Base-by-base conservation (phyloP, 2,888 invertebrate species). In the Apeira syringaria region DNA sequence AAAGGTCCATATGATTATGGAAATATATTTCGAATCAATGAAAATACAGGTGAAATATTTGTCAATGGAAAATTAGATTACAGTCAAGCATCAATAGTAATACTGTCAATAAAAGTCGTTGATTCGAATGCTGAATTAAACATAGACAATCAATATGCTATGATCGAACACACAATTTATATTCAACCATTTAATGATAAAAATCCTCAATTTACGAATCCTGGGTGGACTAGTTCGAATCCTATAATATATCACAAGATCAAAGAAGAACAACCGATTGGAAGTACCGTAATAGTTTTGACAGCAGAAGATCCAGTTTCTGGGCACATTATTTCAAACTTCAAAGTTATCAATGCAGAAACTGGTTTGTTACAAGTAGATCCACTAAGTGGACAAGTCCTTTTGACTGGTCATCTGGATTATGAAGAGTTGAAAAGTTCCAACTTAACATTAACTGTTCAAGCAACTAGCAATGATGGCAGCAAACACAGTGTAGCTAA, bases 111-210 rank as follows among this genome's bases (percentile, higher is more conserved):
- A 0, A 91, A 93, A 75, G 96, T 93, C 0, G 80, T 82, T 10
- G 96, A 96, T 72, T 50, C 92, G 1, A 95, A 95, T 61, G 96
- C 95, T 0, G 92, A 92, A 50, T 82, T 93, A 0, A 90, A 93
- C 53, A 91, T 90, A 33, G 92, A 93, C 1, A 80, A 84, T 1
- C 95, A 95, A 71, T 87, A 91, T 27, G 93, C 92, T 32, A 79
- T 88, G 35, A 92, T 92, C 0, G 95, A 95, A 62, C 93, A 95
- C 3, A 95, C 95, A 0, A 89, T 96, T 25, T 96, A 95, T 65
- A 92, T 96, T 15, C 94, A 95, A 68, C 94, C 95, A 0, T 94
- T 94, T 66, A 93, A 94, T 50, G 94, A 95, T 56, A 93, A 94
- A 59, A 94, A 94, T 74, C 95, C 96, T 0, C 91, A 94, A 17